Evolutionary conservation across 1,140 invertebrate genomes (phyloP).

Genomic region (Drosophila guanche): DNA sequence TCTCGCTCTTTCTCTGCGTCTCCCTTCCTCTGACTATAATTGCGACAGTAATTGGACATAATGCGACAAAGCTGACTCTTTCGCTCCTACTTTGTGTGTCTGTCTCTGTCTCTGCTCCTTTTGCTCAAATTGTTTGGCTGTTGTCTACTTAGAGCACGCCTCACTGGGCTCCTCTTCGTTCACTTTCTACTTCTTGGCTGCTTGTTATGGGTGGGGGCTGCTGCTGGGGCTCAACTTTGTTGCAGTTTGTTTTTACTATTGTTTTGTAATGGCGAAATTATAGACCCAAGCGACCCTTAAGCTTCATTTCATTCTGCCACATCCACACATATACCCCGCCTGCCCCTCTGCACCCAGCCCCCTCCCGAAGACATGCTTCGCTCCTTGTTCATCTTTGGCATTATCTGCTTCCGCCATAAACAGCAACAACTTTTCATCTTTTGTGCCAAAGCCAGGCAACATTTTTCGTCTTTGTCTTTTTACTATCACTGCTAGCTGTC

Average conservation of each 20-base stretch:
- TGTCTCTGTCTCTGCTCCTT: not conserved
- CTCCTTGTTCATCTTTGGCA: conserved; percentile 79
- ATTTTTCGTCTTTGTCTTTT: conserved; percentile 56
- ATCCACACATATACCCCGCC: not conserved
- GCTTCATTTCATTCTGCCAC: conserved; percentile 60
- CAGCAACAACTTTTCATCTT: conserved; percentile 81
- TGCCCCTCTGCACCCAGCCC: not conserved
- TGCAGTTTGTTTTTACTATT: conserved; percentile 82
- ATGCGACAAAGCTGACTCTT: conserved; percentile 73
- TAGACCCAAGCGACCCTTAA: conserved; percentile 74
- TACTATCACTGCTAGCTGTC: not conserved
- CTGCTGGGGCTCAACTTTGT: conserved; percentile 52
- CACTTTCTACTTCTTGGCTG: no score
- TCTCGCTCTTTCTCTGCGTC: conserved; percentile 33
- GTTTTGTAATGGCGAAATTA: conserved; percentile 82
- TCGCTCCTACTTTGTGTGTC: conserved; percentile 18
- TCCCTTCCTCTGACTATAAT: conserved; percentile 75
- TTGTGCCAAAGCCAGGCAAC: conserved; percentile 63
- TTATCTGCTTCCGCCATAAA: conserved; percentile 81
- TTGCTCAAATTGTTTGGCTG: conserved; percentile 20
- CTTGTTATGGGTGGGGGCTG: no score
- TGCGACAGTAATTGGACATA: conserved; percentile 83
- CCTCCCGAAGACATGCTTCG: conserved; percentile 40
- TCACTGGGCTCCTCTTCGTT: conserved; percentile 16
- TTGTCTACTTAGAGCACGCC: conserved; percentile 57